These are phyloP conservation scores for Poeciliopsis infans DNA, from an alignment of 2,797 vertebrate genomes.

Conservation along the genomic window DNA sequence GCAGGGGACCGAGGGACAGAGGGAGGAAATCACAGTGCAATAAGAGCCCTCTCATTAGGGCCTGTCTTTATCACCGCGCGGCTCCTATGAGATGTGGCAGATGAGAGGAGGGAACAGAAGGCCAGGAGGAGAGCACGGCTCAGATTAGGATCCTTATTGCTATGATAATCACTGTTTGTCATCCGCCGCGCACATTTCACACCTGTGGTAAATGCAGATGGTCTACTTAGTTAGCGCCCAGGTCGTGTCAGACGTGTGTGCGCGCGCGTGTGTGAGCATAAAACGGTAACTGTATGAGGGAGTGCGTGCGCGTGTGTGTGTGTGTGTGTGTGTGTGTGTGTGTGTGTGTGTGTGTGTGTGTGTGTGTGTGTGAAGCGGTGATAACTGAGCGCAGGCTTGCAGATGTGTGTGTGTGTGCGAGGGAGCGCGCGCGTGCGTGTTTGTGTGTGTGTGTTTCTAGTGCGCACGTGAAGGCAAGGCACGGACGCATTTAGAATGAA, in stretches of 20 bases:
- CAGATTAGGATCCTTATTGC: constrained; percentile 76
- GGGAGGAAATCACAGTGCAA: constrained; percentile 72
- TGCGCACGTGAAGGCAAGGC: constrained; percentile 50
- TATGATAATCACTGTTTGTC: constrained; percentile 80
- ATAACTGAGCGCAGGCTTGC: constrained; percentile 16
- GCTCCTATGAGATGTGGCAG: constrained; percentile 73
- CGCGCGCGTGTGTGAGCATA: neutral
- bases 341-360: constrained; percentile 22
- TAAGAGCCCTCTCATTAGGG: constrained; percentile 76
- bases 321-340: constrained; percentile 22
- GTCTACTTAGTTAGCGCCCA: constrained; percentile 53
- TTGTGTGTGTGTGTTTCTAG: constrained; percentile 19
- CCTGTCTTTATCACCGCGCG: constrained; percentile 70
- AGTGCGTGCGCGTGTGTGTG: constrained; percentile 8
- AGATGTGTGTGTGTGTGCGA: constrained; percentile 20
- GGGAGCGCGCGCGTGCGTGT: constrained; percentile 12
- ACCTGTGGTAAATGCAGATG: constrained; percentile 73
- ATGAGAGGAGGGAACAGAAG: constrained; percentile 74
- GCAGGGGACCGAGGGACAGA: constrained; percentile 14
- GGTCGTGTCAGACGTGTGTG: constrained; percentile 14
- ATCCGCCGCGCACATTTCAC: constrained; percentile 70
- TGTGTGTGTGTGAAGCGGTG: constrained; percentile 8
- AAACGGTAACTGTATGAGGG: constrained; percentile 4
- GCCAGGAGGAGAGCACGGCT: constrained; percentile 70
- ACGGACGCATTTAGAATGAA: constrained; percentile 79